Conservation (phyloP, 2,888 invertebrate species). For the Drosophila maculinotata region DNA sequence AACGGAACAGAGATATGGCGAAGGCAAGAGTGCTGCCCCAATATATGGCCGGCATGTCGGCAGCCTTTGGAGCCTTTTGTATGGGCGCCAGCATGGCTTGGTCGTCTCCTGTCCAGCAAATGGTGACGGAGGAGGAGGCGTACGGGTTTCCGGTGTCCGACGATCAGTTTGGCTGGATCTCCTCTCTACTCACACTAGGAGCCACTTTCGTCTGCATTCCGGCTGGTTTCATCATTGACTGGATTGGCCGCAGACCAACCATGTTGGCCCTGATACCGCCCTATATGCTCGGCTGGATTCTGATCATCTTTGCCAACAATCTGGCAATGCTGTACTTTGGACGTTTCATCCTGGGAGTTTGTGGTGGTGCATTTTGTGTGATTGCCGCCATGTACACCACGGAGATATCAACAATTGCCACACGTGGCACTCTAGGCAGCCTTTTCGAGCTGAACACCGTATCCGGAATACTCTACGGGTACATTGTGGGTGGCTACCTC, state of each 20-base stretch:
- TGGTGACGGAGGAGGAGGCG: slow-evolving; percentile 32
- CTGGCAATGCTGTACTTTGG: slow-evolving; percentile 74
- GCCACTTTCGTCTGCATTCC: slow-evolving; percentile 90
- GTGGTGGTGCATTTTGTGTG: slow-evolving; percentile 90
- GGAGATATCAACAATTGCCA: slow-evolving; percentile 92
- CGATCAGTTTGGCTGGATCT: slow-evolving; percentile 88
- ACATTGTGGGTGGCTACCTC: slow-evolving; percentile 86
- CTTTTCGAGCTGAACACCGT: slow-evolving; percentile 94
- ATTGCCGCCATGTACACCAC: slow-evolving; percentile 92
- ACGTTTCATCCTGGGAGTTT: slow-evolving; percentile 73
- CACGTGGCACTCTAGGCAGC: slow-evolving; percentile 92
- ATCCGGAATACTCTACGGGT: slow-evolving; percentile 91
- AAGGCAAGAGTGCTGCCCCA: slow-evolving; percentile 59
- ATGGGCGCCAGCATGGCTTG: slow-evolving; percentile 70
- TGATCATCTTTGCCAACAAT: slow-evolving; percentile 90
- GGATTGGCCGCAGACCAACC: slow-evolving; percentile 89
- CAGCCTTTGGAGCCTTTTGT: slow-evolving; percentile 70
- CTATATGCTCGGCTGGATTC: slow-evolving; percentile 89
- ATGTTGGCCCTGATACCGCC: slow-evolving; percentile 86
- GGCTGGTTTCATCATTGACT: slow-evolving; percentile 89
- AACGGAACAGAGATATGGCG: slow-evolving; percentile 40
- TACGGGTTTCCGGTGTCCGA: slow-evolving; percentile 86
- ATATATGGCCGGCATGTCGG: slow-evolving; percentile 64
- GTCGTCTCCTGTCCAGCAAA: slow-evolving; percentile 63
- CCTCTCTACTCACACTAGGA: slow-evolving; percentile 89